phyloP scores from a whole-genome alignment of 2,113 vertebrate species.

The Actinemys pallida region DNA sequence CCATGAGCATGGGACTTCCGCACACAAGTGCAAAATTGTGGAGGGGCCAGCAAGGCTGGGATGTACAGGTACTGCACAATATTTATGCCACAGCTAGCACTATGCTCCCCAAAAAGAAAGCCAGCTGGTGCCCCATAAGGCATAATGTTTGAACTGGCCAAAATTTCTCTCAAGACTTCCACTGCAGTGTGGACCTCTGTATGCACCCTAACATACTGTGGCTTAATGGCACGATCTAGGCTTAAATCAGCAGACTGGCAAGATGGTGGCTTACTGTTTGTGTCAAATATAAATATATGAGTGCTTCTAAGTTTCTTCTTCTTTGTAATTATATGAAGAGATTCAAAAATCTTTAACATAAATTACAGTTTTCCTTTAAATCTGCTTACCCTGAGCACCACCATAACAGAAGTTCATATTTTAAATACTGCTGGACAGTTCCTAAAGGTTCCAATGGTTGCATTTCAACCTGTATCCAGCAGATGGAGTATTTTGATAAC shows the following conservation, averaged over 20 bases:
- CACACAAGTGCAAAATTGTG: not conserved
- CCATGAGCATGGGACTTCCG: not conserved
- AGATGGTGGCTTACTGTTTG: not conserved
- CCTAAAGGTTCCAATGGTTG: not conserved
- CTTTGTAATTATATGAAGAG: not conserved
- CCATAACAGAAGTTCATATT: not conserved
- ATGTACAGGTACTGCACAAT: fast-evolving
- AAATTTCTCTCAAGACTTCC: not conserved
- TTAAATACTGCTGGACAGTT: not conserved
- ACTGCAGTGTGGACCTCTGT: not conserved
- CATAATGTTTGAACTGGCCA: not conserved
- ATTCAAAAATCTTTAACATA: not conserved
- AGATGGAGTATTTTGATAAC: not conserved
- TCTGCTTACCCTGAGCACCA: fast-evolving
- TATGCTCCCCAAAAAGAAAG: not conserved
- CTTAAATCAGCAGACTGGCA: not conserved
- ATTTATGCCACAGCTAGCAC: not conserved
- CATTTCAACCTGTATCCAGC: not conserved
- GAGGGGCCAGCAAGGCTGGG: not conserved
- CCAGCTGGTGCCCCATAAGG: not conserved
- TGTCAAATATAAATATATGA: not conserved
- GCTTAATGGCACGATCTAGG: not conserved
- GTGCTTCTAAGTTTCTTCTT: not conserved
- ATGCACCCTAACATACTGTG: not conserved
- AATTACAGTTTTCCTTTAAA: not conserved